Evolutionary conservation across 2,797 vertebrate genomes (phyloP).

Genomic region (Rhincodon typus): DNA sequence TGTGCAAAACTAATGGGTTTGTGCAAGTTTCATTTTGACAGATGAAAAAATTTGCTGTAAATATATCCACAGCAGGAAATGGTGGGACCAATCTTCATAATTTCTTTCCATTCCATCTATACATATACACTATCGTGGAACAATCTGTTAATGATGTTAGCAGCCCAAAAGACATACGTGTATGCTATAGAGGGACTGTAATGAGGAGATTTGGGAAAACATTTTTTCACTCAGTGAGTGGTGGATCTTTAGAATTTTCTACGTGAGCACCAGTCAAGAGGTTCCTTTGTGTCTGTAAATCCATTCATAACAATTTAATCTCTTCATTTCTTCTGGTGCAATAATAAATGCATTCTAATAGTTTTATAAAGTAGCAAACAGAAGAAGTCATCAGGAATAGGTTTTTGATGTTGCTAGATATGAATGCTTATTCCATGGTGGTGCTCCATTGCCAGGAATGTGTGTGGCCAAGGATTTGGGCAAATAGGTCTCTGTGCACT

Average conservation of each 20-base stretch:
- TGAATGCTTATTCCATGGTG: neutral
- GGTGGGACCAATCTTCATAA: constrained; percentile 31
- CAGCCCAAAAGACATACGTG: constrained; percentile 18
- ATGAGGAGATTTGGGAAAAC: constrained; percentile 11
- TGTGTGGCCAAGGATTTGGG: neutral
- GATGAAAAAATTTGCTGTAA: constrained; percentile 2
- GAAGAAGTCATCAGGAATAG: neutral
- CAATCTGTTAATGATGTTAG: too few relatives aligned
- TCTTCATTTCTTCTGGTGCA: neutral
- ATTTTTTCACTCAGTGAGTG: too few relatives aligned
- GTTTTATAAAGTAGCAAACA: neutral
- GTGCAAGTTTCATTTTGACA: constrained; percentile 30
- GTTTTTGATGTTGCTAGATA: neutral
- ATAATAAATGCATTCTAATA: neutral
- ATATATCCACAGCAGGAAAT: constrained; percentile 31
- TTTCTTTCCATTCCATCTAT: constrained; percentile 36
- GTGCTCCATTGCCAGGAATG: neutral
- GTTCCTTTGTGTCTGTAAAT: constrained; percentile 13
- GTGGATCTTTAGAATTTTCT: too few relatives aligned
- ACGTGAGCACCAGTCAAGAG: too few relatives aligned
- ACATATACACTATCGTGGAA: too few relatives aligned
- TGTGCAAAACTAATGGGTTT: neutral
- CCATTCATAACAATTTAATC: constrained; percentile 19
- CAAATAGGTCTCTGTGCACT: neutral
- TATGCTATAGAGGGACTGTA: constrained; percentile 4